A percentile compares a stretch with the other conserved stretches of the same genome.
Conservation (phyloP, 2,888 invertebrate species). For the Schrankia costaestrigalis region DNA sequence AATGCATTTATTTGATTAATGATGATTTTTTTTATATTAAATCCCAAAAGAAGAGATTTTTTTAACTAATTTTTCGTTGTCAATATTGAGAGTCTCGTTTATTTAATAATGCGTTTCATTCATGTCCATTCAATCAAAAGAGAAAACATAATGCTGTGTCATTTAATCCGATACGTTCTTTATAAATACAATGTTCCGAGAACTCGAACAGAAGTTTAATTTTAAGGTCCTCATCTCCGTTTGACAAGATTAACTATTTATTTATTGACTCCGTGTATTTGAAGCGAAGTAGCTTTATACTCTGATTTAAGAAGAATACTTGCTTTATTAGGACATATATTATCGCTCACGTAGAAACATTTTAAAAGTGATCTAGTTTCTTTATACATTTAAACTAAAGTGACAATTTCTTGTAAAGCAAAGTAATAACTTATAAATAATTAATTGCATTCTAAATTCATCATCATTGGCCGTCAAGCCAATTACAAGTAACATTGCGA, state of each 20-base stretch:
- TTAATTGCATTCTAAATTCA: conserved; percentile 63
- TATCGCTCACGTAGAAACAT: no score
- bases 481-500: conserved; percentile 76
- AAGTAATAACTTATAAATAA: conserved; percentile 48
- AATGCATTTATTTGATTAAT: conserved; percentile 79
- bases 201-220: conserved; percentile 49
- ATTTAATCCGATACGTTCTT: conserved; percentile 51
- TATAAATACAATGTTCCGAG: conserved; percentile 53
- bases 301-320: conserved; percentile 14
- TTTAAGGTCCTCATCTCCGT: conserved; percentile 52
- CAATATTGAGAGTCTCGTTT: conserved; percentile 54
- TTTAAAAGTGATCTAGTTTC: conserved; percentile 45
- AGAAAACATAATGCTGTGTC: conserved; percentile 54
- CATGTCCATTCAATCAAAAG: conserved; percentile 55
- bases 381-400: conserved; percentile 35
- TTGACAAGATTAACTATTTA: conserved; percentile 52
- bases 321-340: no score
- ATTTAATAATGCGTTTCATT: conserved; percentile 51
- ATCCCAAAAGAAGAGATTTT: conserved; percentile 32
- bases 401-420: conserved; percentile 44
- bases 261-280: no score
- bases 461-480: conserved; percentile 69
- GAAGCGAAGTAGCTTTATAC: neutral
- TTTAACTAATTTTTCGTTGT: conserved; percentile 65
- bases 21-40: conserved; percentile 62